Conservation (phyloP, 2,888 invertebrate species). For the Ormyrus labotus region DNA sequence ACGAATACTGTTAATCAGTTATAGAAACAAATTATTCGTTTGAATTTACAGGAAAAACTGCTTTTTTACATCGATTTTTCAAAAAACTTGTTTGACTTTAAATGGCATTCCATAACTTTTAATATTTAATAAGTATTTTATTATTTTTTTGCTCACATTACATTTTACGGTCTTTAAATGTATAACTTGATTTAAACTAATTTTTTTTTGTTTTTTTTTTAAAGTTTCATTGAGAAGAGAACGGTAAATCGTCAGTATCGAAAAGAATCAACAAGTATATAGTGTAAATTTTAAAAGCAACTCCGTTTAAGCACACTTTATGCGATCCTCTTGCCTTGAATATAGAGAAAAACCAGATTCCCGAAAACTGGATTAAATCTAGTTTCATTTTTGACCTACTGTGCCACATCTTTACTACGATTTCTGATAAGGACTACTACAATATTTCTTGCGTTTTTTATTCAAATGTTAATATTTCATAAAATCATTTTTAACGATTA, state of each 20-base stretch:
- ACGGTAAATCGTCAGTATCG: background rate
- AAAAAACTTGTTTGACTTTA: too few relatives aligned
- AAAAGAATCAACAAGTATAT: background rate
- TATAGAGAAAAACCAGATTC: conserved; percentile 29
- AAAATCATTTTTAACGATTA: too few relatives aligned
- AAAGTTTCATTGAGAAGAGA: background rate
- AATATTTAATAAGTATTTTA: too few relatives aligned
- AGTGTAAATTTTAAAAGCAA: background rate
- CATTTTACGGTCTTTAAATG: background rate
- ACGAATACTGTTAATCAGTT: too few relatives aligned
- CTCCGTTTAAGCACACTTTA: background rate
- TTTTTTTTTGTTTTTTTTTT: background rate
- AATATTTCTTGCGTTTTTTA: too few relatives aligned
- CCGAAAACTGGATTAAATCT: conserved; percentile 31
- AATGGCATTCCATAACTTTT: too few relatives aligned
- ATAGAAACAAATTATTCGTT: too few relatives aligned
- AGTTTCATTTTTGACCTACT: conserved; percentile 25
- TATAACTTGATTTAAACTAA: background rate
- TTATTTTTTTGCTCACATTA: too few relatives aligned
- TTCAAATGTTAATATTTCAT: too few relatives aligned
- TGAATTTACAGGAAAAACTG: too few relatives aligned
- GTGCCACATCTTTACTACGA: conserved; percentile 6
- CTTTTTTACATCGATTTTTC: too few relatives aligned
- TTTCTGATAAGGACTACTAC: too few relatives aligned
- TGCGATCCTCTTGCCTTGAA: conserved; percentile 6